Base-by-base conservation (phyloP, 2,113 vertebrate genomes). In the Odocoileus hemionus region DNA sequence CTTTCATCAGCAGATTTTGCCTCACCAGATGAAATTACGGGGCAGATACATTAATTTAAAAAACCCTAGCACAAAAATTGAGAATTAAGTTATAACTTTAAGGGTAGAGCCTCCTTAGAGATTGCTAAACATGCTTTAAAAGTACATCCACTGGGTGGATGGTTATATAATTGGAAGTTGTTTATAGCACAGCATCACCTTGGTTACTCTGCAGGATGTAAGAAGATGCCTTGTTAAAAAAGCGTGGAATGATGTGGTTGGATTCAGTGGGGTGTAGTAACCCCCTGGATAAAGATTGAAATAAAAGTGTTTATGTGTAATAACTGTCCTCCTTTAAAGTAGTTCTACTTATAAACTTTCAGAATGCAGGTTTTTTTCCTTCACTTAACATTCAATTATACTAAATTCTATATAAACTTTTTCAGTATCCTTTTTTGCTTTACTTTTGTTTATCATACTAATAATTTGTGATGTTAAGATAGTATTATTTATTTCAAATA, bases 1-100 rank as follows among this genome's bases (percentile, higher is more conserved):
- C 90, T 94, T 78, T 79, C 58, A 89, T 98, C 92, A 91, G 83
- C 67, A 91, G 33, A 79, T 94, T 97, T 94, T 78, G 19, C 86
- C 43, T 96, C 58, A 52, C 39, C 57, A 80, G 83, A 96, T 90
- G 74, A 96, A 93, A 92, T 89, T 89, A 93, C 58, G 11, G 23
- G 93, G 61, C 57, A 79, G 57, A 80, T 47, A 39, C 13, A 16
- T 84, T 89, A 83, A 95, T 93, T 93, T 36, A 36, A 87, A 93
- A 89, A 91, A 36, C 13, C 39, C n/a, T 88, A 86, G 19, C 57
- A 15, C 8, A 79, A 74, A 86, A 80, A 54, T 30, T 61, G 60
- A 91, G 83, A 94, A 86, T 95, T 74, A 94, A 95, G 52, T 96
- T 88, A 36, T 23, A 85, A 61, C 52, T 61, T 86, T 78, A 45